These are phyloP conservation scores for Kuschelorhynchus macadamiae DNA, from an alignment of 2,888 invertebrate species.

Conservation along the genomic window DNA sequence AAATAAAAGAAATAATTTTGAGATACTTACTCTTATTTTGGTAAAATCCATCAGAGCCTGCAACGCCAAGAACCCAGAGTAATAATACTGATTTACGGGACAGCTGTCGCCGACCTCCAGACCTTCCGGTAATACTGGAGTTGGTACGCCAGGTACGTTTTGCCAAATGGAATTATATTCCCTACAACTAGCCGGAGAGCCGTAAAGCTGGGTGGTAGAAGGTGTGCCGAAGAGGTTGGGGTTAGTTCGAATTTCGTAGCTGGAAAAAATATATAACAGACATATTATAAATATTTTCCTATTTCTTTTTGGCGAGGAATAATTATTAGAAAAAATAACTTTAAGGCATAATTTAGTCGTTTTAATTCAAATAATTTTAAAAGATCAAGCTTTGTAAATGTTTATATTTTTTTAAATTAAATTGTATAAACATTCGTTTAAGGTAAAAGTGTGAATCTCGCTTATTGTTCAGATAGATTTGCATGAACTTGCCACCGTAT, in stretches of 20 bases:
- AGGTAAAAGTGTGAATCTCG: too few species aligned
- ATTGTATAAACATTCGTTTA: too few species aligned
- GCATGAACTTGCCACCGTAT: too few species aligned
- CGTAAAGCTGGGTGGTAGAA: slow-evolving; percentile 75
- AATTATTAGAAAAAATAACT: too few species aligned
- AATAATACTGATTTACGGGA: slow-evolving; percentile 82
- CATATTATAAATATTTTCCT: too few species aligned
- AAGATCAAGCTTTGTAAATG: too few species aligned
- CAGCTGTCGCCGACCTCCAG: slow-evolving; percentile 80
- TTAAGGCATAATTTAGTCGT: too few species aligned
- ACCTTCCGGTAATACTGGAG: slow-evolving; percentile 73
- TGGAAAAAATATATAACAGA: slow-evolving; percentile 62
- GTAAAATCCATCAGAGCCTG: slow-evolving; percentile 81
- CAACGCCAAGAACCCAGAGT: slow-evolving; percentile 81
- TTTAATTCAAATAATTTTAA: too few species aligned
- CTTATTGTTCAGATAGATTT: too few species aligned
- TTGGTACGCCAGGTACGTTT: slow-evolving; percentile 58
- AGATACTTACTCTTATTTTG: slow-evolving; percentile 76
- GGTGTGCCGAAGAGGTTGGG: slow-evolving; percentile 78
- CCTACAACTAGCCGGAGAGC: slow-evolving; percentile 80
- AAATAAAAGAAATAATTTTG: too few species aligned
- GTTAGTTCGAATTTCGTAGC: slow-evolving; percentile 82
- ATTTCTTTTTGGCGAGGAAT: neutral
- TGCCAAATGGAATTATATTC: slow-evolving; percentile 74
- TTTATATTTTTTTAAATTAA: too few species aligned